Percentiles rank a stretch among this genome's conserved stretches.
phyloP scores from a whole-genome alignment of 2,888 invertebrate genomes.

The Heliconius charithonia region DNA sequence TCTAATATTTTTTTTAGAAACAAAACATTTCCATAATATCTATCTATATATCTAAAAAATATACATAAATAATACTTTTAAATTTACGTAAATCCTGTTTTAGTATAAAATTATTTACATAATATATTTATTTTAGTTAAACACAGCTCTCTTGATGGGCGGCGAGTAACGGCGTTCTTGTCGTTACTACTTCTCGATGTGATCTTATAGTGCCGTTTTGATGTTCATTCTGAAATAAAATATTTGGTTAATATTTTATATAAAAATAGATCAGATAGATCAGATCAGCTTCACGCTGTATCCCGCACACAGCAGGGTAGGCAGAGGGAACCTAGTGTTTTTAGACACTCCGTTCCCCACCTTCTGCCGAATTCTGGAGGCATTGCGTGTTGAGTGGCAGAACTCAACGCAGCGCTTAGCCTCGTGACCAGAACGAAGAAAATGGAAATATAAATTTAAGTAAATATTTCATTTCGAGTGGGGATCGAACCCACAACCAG shows the following conservation, averaged over 20 bases:
- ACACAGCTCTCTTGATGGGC: conserved; percentile 88
- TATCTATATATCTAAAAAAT: not conserved
- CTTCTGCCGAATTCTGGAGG: too few species aligned
- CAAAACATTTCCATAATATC: not conserved
- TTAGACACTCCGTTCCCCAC: too few species aligned
- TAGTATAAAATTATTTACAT: conserved; percentile 23
- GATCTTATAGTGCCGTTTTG: conserved; percentile 69
- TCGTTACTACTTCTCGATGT: conserved; percentile 85
- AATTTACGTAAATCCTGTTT: not conserved
- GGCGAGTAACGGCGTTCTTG: conserved; percentile 87
- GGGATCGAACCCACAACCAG: too few species aligned
- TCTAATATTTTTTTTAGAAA: not conserved
- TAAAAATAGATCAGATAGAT: too few species aligned
- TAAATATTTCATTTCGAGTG: too few species aligned
- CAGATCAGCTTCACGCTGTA: too few species aligned
- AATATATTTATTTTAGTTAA: conserved; percentile 54
- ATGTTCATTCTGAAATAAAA: conserved; percentile 67
- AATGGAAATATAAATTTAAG: too few species aligned
- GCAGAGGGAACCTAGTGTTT: too few species aligned
- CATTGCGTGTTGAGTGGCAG: too few species aligned
- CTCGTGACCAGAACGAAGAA: too few species aligned
- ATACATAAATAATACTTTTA: not conserved
- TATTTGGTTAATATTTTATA: not conserved
- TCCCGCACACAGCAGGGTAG: too few species aligned
- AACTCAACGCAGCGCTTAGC: too few species aligned